phyloP scores from a whole-genome alignment of 2,888 invertebrate genomes.

The Philereme vetulata region DNA sequence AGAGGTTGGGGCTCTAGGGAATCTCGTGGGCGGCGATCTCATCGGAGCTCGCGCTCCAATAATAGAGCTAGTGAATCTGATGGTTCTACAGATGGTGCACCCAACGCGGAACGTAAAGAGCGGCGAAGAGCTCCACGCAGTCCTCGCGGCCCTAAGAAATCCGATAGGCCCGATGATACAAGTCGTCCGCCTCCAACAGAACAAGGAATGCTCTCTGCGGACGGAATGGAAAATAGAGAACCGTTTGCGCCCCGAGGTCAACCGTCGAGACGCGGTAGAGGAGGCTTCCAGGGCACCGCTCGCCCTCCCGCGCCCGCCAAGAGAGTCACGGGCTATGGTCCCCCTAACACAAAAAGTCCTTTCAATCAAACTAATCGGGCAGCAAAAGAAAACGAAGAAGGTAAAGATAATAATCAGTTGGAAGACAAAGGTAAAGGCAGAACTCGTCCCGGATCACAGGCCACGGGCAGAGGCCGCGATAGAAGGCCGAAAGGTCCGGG shows the following conservation, averaged over 20 bases:
- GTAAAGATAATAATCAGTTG: slow-evolving; percentile 60
- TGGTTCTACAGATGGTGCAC: slow-evolving; percentile 88
- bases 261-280: slow-evolving; percentile 93
- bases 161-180: slow-evolving; percentile 83
- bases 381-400: slow-evolving; percentile 69
- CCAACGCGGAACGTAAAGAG: slow-evolving; percentile 79
- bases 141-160: slow-evolving; percentile 85
- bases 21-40: slow-evolving; percentile 78
- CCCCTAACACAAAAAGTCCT: slow-evolving; percentile 91
- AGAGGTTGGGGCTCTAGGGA: slow-evolving; percentile 79
- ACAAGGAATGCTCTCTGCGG: slow-evolving; percentile 47
- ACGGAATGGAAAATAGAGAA: slow-evolving; percentile 82
- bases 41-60: slow-evolving; percentile 74
- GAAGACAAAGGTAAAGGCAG: slow-evolving; percentile 88
- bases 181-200: slow-evolving; percentile 52
- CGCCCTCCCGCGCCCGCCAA: slow-evolving; percentile 82
- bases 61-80: slow-evolving; percentile 88
- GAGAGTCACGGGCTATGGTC: slow-evolving; percentile 90
- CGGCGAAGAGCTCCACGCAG: slow-evolving; percentile 80
- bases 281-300: slow-evolving; percentile 76
- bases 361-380: slow-evolving; percentile 83
- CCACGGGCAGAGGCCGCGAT: slow-evolving; percentile 81
- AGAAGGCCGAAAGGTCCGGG: slow-evolving; percentile 66
- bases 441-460: slow-evolving; percentile 85
- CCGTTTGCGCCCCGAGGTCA: slow-evolving; percentile 95